Evolutionary conservation across 37 sponge, comb jelly and placozoan genomes (phyloP).

Genomic region (Halisarca cf. caerulea): DNA sequence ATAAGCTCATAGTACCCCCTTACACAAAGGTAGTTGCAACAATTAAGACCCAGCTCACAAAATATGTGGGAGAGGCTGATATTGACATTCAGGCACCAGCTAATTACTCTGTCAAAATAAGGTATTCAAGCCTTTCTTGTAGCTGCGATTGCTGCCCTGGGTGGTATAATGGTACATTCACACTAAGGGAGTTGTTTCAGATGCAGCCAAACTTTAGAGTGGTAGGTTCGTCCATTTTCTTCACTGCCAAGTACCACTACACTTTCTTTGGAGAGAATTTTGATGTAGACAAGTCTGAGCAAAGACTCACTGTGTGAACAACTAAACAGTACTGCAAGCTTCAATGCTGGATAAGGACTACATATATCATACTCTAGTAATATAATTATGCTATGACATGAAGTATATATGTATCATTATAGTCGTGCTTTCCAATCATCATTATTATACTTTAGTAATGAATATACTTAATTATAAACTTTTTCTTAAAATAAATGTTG

Average conservation of each 20-base stretch:
- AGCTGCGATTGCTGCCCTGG: neutral
- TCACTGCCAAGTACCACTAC: neutral
- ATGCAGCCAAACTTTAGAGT: neutral
- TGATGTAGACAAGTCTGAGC: neutral
- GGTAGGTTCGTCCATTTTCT: neutral
- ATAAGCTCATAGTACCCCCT: neutral
- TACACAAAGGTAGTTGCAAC: neutral
- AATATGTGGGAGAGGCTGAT: neutral
- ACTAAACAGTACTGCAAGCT: no score
- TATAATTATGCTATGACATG: no score
- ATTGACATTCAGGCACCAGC: neutral
- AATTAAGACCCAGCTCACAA: neutral
- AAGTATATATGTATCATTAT: no score
- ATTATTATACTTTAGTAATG: no score
- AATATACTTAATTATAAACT: no score
- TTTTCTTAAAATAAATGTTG: no score
- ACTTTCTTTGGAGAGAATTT: neutral
- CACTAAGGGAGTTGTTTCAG: neutral
- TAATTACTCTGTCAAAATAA: neutral
- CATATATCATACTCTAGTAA: no score
- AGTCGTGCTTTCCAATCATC: no score
- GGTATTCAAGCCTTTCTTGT: neutral
- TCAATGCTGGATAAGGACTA: no score
- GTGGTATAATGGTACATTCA: neutral
- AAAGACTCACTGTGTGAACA: no score